Percentiles rank a stretch among this genome's conserved stretches.
phyloP scores from a whole-genome alignment of 2,113 vertebrate genomes.

The Rhinopomastus cyanomelas region DNA sequence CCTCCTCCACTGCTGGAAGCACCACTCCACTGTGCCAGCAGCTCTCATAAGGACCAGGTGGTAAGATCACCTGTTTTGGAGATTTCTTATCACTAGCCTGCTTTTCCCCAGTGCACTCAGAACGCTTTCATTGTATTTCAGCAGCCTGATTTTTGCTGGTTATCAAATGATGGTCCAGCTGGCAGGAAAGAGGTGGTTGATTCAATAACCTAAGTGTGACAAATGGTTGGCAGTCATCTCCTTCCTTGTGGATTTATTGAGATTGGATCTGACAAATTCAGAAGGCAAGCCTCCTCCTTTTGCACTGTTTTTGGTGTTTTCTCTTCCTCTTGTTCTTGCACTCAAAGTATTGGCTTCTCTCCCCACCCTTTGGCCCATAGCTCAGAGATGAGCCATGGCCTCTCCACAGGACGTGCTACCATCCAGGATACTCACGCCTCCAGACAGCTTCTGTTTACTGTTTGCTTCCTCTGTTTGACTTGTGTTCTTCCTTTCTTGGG shows the following conservation, averaged over 20 bases:
- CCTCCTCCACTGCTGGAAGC: not conserved
- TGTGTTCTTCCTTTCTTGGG: not conserved
- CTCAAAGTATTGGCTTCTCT: not conserved
- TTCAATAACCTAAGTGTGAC: not conserved
- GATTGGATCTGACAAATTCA: not conserved
- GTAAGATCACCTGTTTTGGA: not conserved
- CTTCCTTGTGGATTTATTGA: not conserved
- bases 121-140: not conserved
- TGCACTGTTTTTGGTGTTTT: not conserved
- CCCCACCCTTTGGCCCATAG: not conserved
- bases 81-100: not conserved
- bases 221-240: not conserved
- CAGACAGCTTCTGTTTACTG: conserved; percentile 29
- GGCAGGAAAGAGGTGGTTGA: not conserved
- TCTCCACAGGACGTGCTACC: not conserved
- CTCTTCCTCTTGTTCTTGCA: not conserved
- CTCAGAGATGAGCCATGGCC: not conserved
- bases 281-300: not conserved
- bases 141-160: not conserved
- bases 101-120: not conserved
- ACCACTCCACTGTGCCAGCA: not conserved
- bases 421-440: not conserved
- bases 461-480: conserved; percentile 6
- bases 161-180: not conserved
- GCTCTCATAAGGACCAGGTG: not conserved